phyloP scores from a whole-genome alignment of 2,113 vertebrate species.

The Pseudonaja textilis region DNA sequence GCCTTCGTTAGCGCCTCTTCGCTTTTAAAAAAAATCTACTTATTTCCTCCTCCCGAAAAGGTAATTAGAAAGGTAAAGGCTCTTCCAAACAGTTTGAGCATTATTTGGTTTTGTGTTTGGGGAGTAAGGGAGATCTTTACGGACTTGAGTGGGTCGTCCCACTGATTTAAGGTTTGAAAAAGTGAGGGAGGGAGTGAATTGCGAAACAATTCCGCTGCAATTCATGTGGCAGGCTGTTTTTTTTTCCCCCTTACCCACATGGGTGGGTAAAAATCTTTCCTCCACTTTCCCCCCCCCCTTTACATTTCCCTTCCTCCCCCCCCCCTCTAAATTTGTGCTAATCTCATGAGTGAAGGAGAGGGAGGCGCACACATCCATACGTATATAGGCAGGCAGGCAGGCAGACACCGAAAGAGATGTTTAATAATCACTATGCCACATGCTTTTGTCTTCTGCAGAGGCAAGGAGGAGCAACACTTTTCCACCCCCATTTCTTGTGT shows the following conservation, averaged over 20 bases:
- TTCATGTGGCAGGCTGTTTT: background rate
- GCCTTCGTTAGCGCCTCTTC: background rate
- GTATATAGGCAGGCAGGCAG: background rate
- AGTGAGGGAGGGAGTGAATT: background rate
- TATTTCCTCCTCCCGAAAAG: background rate
- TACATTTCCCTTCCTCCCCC: background rate
- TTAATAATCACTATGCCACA: constrained; percentile 1
- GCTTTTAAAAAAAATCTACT: background rate
- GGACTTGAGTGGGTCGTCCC: background rate
- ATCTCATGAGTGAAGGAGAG: background rate
- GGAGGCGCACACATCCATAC: background rate
- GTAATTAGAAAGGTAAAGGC: background rate
- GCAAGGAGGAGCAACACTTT: background rate
- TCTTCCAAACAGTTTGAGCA: background rate
- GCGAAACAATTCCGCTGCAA: background rate
- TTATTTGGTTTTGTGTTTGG: background rate
- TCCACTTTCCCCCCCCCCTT: background rate
- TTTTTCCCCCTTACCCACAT: background rate
- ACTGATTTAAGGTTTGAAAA: background rate
- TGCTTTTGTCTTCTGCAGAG: constrained; percentile 5
- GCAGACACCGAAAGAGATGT: background rate
- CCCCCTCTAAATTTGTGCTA: background rate
- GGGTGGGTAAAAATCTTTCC: background rate
- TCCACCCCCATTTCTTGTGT: background rate
- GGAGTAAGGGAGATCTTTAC: background rate